Base-by-base conservation (phyloP, 2,797 vertebrate genomes). In the Tiaroga cobitis region DNA sequence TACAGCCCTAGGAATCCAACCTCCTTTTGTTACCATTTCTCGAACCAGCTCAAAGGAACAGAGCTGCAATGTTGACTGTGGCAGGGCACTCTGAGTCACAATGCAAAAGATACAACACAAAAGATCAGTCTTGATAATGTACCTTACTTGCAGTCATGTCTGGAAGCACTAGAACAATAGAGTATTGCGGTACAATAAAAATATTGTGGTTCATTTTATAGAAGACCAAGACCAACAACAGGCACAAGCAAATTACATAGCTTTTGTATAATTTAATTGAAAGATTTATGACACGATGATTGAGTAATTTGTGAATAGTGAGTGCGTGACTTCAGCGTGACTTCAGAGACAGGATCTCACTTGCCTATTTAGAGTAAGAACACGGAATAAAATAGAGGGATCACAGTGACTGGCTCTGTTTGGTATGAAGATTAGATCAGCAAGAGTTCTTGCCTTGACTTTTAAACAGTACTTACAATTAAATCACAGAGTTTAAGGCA, bases 301-400 rank as follows among this genome's bases (percentile, higher is more conserved):
- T 87, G 82, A 85, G 86, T 83, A 54, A 90, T 87, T 84, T 59
- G 83, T 80, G 80, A 83, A 83, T 82, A 87, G 72, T 72, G 61
- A 79, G 74, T 74, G 54, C 81, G 75, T 75, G 70, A 83, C 59
- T 83, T 83, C 81, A 86, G 81, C 78, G 72, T 65, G 70, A 83
- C 86, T 86, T 86, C 32, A 65, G 80, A 87, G 89, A 70, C 88
- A 89, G 86, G 89, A 89, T 81, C 84, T 89, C 37, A 81, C 89
- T 86, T 83, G 89, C 87, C 86, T 78, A 61, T 76, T 89, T 82
- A 86, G 79, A 89, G 70, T 24, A 34, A 87, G 72, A 61, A 43
- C 81, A 74, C 54, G 0, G 67, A 87, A 82, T 86, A 86, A 54
- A 84, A 87, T 59, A 24, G 11, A 75, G 73, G 77, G 68, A 76